These are phyloP conservation scores for Flabesymbios commensalis DNA, from an alignment of 2,888 invertebrate genomes.

Conservation along the genomic window DNA sequence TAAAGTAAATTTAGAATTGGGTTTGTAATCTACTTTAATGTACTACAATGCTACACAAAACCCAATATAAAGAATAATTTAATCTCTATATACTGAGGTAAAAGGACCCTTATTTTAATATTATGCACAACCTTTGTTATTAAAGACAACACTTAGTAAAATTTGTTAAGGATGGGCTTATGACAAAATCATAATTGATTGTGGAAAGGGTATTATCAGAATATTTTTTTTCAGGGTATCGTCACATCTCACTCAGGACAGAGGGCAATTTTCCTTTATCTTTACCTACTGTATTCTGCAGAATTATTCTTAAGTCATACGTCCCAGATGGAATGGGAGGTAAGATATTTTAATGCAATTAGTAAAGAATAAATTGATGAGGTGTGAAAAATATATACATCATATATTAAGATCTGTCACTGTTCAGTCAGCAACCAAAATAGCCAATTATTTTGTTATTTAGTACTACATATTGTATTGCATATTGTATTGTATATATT, in stretches of 20 bases:
- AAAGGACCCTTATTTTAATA: no score
- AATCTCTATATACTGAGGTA: no score
- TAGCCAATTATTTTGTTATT: not conserved
- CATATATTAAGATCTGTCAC: not conserved
- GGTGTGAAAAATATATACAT: not conserved
- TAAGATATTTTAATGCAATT: constrained; percentile 62
- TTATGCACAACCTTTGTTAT: no score
- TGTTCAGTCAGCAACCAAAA: not conserved
- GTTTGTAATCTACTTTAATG: no score
- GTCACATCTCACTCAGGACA: constrained; percentile 95
- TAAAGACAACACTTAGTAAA: no score
- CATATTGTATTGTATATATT: no score
- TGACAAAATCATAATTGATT: no score
- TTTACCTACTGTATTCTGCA: constrained; percentile 97
- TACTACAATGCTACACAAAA: no score
- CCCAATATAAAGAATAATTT: no score
- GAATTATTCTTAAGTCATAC: constrained; percentile 98
- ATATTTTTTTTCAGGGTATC: constrained; percentile 71
- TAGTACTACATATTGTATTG: not conserved
- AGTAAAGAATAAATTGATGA: not conserved
- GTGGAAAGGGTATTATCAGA: no score
- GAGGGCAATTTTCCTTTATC: constrained; percentile 99
- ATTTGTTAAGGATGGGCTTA: no score
- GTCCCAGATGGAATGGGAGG: constrained; percentile 98
- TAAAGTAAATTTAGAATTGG: no score